Evolutionary conservation across 2,888 invertebrate genomes (phyloP), one percentile per base, ranked within the genome.

Genomic region (Homarus gammarus): DNA sequence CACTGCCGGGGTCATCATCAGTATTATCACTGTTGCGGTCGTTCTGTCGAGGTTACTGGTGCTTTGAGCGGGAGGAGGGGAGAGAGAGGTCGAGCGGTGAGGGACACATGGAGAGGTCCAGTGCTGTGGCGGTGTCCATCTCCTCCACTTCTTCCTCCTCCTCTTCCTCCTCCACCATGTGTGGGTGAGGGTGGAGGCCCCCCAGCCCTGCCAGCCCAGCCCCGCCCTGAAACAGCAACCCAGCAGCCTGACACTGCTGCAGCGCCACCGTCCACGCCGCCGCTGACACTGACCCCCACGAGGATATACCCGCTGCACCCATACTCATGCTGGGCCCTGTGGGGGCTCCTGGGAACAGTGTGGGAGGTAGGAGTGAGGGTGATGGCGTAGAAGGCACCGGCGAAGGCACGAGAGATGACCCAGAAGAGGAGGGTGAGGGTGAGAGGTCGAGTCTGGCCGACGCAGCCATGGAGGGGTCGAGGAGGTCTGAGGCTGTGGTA

Each of bases 51-150:
- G 38, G 56, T 70, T 86, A 90, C 64, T 91, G 90, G 36, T 90
- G 86, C 38, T 90, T 88, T 61, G 87, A 68, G 38, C 92, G 79
- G 22, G 92, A 82, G 6, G 90, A 89, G 2, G 90, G 90, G 77
- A 92, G 70, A 18, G 92, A 92, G 27, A 92, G 84, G 79, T 92
- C 92, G 33, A 92, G 75, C 36, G 92, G 92, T 5, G 91, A 91
- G 15, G 90, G 85, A 68, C 91, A 90, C 83, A 91, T 85, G 51
- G 91, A 91, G 18, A 91, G 88, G 82, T 91, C 91, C 31, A 91
- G 83, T 33, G 90, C 91, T 15, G 90, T 56, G 12, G 91, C 79
- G 0, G 89, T 75, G 49, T 88, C 85, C 84, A 87, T 87, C 22
- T 44, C 40, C 64, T 81, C 87, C 56, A 44, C 68, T 38, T 84